These are phyloP conservation scores for Podarcis cretensis DNA, from an alignment of 2,113 vertebrate genomes.

Conservation along the genomic window DNA sequence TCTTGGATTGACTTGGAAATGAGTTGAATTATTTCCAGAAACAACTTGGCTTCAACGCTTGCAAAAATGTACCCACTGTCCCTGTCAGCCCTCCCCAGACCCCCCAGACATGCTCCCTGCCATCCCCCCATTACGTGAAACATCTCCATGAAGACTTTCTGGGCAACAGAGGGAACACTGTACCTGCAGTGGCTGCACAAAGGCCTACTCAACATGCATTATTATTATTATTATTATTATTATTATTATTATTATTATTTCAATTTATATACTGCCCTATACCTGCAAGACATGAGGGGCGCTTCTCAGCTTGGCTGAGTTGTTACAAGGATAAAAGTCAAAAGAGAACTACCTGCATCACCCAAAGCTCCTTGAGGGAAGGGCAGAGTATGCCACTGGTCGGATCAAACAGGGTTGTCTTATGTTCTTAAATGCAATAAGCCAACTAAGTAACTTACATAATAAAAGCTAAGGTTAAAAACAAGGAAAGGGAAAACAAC, in stretches of 20 bases:
- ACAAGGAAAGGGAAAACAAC: not conserved
- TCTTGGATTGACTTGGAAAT: not conserved
- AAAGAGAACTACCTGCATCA: not conserved
- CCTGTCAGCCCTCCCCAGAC: not conserved
- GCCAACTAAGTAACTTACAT: not conserved
- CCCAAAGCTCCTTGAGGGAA: not conserved
- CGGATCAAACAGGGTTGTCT: no score
- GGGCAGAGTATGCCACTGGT: not conserved
- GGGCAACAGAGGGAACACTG: no score
- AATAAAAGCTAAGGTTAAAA: not conserved
- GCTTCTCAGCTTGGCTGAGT: no score
- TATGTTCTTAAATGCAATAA: no score
- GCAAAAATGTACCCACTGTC: not conserved
- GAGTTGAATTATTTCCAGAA: not conserved
- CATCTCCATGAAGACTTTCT: no score
- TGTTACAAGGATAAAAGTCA: not conserved
- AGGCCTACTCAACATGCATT: no score
- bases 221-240: no score
- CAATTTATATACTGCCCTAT: no score
- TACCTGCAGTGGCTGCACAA: no score
- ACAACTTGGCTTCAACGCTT: not conserved
- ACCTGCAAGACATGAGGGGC: no score
- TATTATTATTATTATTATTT: no score
- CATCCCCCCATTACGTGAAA: not conserved
- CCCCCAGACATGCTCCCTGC: not conserved